Base-by-base conservation (phyloP, 1,140 invertebrate genomes). In the Temnothorax nylanderi region DNA sequence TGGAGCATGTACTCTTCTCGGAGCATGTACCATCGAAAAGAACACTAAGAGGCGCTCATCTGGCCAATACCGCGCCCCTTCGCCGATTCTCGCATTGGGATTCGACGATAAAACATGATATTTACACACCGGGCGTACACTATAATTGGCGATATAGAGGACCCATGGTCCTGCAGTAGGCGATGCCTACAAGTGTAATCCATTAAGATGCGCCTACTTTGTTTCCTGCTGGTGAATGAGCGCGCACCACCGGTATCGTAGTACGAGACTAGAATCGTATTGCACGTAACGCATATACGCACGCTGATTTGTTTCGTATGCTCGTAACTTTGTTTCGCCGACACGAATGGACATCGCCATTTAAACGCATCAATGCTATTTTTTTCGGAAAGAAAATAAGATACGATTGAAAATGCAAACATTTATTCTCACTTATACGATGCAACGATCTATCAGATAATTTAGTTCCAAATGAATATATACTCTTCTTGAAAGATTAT, bases 111-210 rank as follows among this genome's bases (percentile, higher is more conserved):
- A 93, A 93, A 78, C 86, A 60, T 13, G 65, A 82, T 93, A 91
- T 93, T 93, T 93, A 93, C 90, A 91, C 87, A 90, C 91, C 88
- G 80, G 51, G 82, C 69, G 89, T 90, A 87, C 89, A 92, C 91
- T 92, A 90, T 93, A 93, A 93, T 93, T 93, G 92, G 86, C 92
- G 85, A 90, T 88, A 89, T 91, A 91, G 56, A 88, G 72, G 71
- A 11, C 62, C 69, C 69, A 64, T 75, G 89, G 75, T 60, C 60
- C 47, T 67, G 77, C 89, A 85, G 88, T 89, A 93, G 91, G 85
- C 91, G 91, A 92, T 90, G 80, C 89, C 81, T 91, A 92, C 92
- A 93, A 93, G 92, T 92, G 92, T 91, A 93, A 93, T 93, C 91
- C 92, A 93, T 93, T 93, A 92, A 87, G 91, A 92, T 91, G 91